Evolutionary conservation across 2,888 invertebrate genomes (phyloP), one percentile per base, ranked within the genome.

Genomic region (Xanthorhoe designata): DNA sequence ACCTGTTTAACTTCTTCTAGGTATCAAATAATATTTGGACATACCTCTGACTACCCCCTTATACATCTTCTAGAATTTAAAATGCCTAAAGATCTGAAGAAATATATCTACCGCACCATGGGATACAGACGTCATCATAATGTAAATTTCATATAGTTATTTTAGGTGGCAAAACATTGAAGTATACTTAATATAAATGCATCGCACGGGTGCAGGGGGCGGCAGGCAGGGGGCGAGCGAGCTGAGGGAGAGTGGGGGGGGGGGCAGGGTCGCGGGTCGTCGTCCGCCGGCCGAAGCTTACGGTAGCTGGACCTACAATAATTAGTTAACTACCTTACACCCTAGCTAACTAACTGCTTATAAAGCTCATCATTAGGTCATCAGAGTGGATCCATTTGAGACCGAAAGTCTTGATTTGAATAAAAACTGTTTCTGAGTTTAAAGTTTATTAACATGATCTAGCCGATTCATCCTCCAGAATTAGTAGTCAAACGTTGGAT

Each of bases 231-330:
- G 51, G 52, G 61, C 45, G n/a, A 45, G 1, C 60, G 47, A 45
- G 1, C 60, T 42, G 13, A 42, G 61, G 50, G 51, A 52, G 52
- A 10, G 63, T 38, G 56, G 55, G 69, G 60, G 61, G 54, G n/a
- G 18, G 53, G 53, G 24, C 24, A 24, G 24, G 24, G 68, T 63
- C 55, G 64, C 61, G 70, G 70, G 71, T 71, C 66, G 69, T 52
- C 52, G 71, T 15, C 65, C 73, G 67, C 58, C 42, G 54, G 35
- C 24, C 29, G 51, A 17, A n/a, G 60, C 49, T 29, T 49, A 47
- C 56, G 24, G 17, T 53, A 29, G 17, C 53, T 49, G 50, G 38
- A 42, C 38, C 38, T 42, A 42, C 13, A 42, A 18, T 60, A 24
- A 55, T 49, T 64, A 62, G 61, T 52, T 64, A 64, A 56, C 55